Evolutionary conservation across 2,888 invertebrate genomes (phyloP), one percentile per base, ranked within the genome.

Genomic region (Lepidocyrtoides sp.): DNA sequence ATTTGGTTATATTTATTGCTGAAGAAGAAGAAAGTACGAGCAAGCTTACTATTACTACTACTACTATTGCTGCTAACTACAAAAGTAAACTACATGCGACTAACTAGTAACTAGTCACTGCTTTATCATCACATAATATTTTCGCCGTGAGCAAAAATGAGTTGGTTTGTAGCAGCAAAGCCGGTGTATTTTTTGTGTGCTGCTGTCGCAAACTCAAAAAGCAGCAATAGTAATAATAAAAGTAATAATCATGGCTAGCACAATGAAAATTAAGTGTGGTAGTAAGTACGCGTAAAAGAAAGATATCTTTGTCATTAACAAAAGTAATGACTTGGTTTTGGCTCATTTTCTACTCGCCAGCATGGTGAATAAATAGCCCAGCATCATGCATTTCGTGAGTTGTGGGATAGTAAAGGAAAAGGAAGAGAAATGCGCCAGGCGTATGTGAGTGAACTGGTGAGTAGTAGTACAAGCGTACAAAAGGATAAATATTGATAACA

Each of bases 1-100:
- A 87, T 87, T 87, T 79, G 66, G 79, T 32, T 66, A 87, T 87
- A 87, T 87, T 87, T 87, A 79, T 66, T 87, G 79, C 79, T 60
- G 48, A 75, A 54, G 57, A 79, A 48, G 79, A 54, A 57, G 57
- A 51, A 79, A 51, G 32, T 32, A 32, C 48, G 48, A 75, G 75
- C 75, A 0, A 48, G 75, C 48, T 72, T 72, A 44, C 36, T 36
- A 36, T 7, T 7, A 36, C n/a, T n/a, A n/a, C n/a, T n/a, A n/a
- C n/a, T n/a, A n/a, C n/a, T n/a, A n/a, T n/a, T n/a, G n/a, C n/a
- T n/a, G 12, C 23, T 29, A n/a, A n/a, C 36, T 41, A 41, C 41
- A 63, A 63, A 26, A 60, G 60, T 60, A 60, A 60, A 69, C 26
- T 75, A 48, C 44, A 69, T 36, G 26, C 26, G 4, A 23, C 63